Base-by-base conservation (phyloP, 2,797 vertebrate species). In the Siniperca scherzeri region DNA sequence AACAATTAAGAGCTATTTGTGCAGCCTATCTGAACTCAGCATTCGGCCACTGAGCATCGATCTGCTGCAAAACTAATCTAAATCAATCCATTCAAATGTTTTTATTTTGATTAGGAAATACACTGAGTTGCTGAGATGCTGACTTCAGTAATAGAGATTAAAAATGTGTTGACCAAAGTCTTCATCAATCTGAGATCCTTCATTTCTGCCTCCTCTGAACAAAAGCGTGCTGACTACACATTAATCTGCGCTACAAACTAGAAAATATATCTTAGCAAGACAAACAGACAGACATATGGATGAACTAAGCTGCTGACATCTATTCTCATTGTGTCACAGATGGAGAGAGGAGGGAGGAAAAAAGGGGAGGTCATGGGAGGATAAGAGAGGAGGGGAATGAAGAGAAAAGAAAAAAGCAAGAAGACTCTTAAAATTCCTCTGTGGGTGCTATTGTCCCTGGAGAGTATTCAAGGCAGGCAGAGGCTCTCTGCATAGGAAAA, bases 1-100 rank as follows among this genome's bases (percentile, higher is more conserved):
- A 85, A 92, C 86, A 93, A 94, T 92, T 91, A 91, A 87, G 88
- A 90, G 85, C 82, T 80, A 85, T 92, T 89, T 88, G 85, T 78
- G 84, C 81, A 57, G 87, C 83, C 48, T n/a, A 44, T 82, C 77
- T 76, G 36, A 83, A 91, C 77, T 89, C 87, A 77, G 87, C 86
- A 46, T 81, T 82, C 33, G 7, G 59, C 81, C 6, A 21, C 59
- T 19, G 60, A 56, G 68, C 67, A 93, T 87, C 33, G 83, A 92
- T 92, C 82, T 56, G 61, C 76, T 62, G 76, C 53, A 76, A 87
- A 88, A 78, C 70, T 78, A 65, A 87, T 89, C 74, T 13, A 42
- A 77, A 89, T 90, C 82, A 87, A 89, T 91, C 85, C 78, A 69
- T 84, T 91, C 62, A 60, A 88, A 90, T 77, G 82, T 84, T 91